Percentiles rank a stretch among this genome's conserved stretches.
Conservation (phyloP, 2,888 invertebrate species). For the Sycophila texana region DNA sequence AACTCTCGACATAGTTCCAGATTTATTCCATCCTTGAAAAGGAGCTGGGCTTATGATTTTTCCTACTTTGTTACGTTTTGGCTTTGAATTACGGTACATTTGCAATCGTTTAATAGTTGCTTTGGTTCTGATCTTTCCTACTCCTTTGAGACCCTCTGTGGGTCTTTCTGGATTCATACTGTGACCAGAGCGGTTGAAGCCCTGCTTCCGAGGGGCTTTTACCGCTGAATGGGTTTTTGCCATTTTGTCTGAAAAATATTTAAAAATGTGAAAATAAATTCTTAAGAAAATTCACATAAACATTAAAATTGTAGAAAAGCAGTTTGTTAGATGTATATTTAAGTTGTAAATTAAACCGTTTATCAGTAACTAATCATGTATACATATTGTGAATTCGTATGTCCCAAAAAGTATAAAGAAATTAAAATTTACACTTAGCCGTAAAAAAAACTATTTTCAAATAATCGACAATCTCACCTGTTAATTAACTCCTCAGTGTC, state of each 20-base stretch:
- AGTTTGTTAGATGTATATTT: not conserved
- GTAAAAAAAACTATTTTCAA: not conserved
- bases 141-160: conserved; percentile 87
- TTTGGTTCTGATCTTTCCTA: conserved; percentile 90
- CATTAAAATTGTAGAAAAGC: too few species aligned
- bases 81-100: conserved; percentile 99
- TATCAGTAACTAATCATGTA: too few species aligned
- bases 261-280: not conserved
- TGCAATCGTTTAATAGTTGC: conserved; percentile 96
- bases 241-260: conserved; percentile 77
- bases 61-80: conserved; percentile 91
- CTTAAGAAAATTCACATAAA: too few species aligned
- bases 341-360: not conserved
- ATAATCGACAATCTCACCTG: conserved; percentile 6
- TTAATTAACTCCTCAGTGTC: not conserved
- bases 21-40: conserved; percentile 91
- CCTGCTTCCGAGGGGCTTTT: conserved; percentile 88
- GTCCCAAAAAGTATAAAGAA: too few species aligned
- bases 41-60: conserved; percentile 96
- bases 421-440: not conserved
- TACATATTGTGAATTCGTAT: too few species aligned
- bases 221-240: conserved; percentile 84
- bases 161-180: conserved; percentile 96
- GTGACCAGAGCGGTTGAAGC: conserved; percentile 90
- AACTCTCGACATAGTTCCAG: conserved; percentile 94